Base-by-base conservation (phyloP, 2,888 invertebrate genomes). In the Hypsopygia costalis region DNA sequence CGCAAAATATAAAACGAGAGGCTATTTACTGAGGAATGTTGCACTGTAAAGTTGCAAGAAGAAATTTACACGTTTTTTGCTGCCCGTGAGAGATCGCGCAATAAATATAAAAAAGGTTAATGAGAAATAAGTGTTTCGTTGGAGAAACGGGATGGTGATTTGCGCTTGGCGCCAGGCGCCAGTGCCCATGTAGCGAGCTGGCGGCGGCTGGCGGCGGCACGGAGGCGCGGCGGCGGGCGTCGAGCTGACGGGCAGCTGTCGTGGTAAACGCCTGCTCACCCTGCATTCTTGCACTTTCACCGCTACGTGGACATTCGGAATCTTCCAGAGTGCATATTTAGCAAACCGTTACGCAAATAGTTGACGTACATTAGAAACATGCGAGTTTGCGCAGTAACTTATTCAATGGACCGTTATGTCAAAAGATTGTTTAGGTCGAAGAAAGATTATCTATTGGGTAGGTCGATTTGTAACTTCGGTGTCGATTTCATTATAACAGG, bases 261-360 rank as follows among this genome's bases (percentile, higher is more conserved):
- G 16, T 16, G 16, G 16, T 16, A 1, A 25, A 6, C 25, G 41
- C 47, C 50, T 43, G 43, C 58, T 49, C 46, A 53, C 49, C 49
- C 62, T 67, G 75, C 72, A 74, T 76, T 78, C 71, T 70, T 69
- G 69, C 73, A 79, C 81, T 83, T 82, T 82, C 81, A 77, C 81
- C 74, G 62, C 58, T 51, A 52, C 49, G 47, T 44, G 53, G 46
- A 51, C 55, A 51, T 52, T 49, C 46, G 44, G 50, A 61, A 49
- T 54, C 55, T 50, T 51, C 51, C 52, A 55, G 55, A 52, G 43
- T 41, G 44, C 52, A 49, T 42, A 41, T 42, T 37, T 45, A 45
- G 45, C 48, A 40, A 45, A 58, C 62, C 62, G 65, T 67, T 73
- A 69, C 58, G 63, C 62, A 66, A 73, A 76, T 66, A 43, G 59